These are phyloP conservation scores for Bathynomus jamesi DNA, from an alignment of 1,140 invertebrate species.

Conservation along the genomic window DNA sequence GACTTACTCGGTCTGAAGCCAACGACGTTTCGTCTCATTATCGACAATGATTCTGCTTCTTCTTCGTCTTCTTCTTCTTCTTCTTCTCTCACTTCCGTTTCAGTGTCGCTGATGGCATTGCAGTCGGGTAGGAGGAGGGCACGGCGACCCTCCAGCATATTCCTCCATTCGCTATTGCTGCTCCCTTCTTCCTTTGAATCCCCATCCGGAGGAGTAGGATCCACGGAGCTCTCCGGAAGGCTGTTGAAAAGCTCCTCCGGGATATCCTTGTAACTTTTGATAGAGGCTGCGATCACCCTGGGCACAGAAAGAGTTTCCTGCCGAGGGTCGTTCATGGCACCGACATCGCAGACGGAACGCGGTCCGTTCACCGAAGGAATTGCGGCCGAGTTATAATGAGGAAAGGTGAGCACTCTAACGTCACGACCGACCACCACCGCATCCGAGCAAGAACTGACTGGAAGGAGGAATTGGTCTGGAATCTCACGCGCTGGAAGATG, in stretches of 20 bases:
- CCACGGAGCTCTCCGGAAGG: conserved; percentile 14
- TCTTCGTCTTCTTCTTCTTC: no score
- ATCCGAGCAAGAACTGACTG: background rate
- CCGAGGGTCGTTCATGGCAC: background rate
- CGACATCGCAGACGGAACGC: background rate
- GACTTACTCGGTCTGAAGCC: no score
- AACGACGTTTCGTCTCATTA: no score
- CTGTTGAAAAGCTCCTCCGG: conserved; percentile 16
- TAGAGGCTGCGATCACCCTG: conserved; percentile 7
- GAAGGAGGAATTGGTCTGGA: background rate
- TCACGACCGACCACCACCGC: background rate
- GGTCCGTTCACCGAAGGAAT: no score
- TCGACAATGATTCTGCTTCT: no score
- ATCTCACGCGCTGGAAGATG: background rate
- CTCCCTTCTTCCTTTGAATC: no score
- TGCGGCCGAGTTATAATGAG: no score
- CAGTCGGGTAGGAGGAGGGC: no score
- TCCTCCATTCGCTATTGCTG: background rate
- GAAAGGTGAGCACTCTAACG: no score
- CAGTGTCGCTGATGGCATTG: no score
- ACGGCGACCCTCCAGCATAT: background rate
- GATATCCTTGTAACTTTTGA: conserved; percentile 16
- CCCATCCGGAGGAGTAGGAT: conserved; percentile 1
- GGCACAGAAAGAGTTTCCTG: conserved; percentile 3
- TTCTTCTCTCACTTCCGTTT: no score